phyloP scores from a whole-genome alignment of 2,113 vertebrate genomes.

The Tichodroma muraria region DNA sequence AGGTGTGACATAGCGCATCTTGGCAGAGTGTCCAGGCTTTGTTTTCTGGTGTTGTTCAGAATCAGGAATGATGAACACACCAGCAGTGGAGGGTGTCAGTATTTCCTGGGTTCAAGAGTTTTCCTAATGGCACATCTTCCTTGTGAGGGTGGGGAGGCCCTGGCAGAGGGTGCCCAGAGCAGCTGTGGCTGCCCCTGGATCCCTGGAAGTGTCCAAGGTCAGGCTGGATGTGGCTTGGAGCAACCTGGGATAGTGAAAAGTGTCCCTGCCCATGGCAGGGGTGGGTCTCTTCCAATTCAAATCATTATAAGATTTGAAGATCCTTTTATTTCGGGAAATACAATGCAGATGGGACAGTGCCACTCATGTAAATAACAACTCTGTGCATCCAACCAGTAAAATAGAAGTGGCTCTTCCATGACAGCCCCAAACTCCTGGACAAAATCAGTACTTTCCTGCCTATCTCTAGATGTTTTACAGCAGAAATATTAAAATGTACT shows the following conservation, averaged over 20 bases:
- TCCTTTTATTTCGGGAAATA: neutral
- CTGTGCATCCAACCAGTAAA: neutral
- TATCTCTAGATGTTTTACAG: neutral
- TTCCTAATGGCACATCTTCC: neutral
- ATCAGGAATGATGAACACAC: neutral
- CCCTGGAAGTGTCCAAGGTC: neutral
- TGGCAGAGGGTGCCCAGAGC: neutral
- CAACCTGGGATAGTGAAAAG: fast-evolving
- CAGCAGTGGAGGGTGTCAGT: neutral
- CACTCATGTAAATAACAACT: neutral
- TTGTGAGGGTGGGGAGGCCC: fast-evolving
- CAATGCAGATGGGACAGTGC: neutral
- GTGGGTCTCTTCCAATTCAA: neutral
- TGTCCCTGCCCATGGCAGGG: neutral
- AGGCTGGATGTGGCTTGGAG: fast-evolving
- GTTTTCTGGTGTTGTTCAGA: neutral
- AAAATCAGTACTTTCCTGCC: neutral
- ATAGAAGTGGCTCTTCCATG: neutral
- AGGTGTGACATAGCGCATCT: conserved; percentile 1
- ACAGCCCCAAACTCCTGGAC: neutral
- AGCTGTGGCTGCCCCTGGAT: neutral
- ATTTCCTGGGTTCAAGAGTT: neutral
- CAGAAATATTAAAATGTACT: neutral
- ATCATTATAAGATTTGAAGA: neutral
- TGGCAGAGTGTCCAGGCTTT: neutral